Conservation (phyloP, 2,888 invertebrate species). For the Graphium colonna region DNA sequence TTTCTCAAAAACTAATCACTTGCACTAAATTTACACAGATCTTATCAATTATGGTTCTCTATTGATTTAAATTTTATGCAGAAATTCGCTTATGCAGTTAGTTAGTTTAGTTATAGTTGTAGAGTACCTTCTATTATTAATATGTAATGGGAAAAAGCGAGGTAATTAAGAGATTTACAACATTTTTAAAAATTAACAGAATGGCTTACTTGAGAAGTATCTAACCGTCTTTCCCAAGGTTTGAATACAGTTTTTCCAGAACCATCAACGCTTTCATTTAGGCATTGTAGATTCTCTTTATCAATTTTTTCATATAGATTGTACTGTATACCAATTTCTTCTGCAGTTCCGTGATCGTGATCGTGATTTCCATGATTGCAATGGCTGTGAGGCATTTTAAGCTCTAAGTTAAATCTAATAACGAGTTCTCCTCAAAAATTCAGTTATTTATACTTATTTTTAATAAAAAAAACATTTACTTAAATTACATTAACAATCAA, state of each 20-base stretch:
- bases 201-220: conserved; percentile 86
- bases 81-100: too few species aligned
- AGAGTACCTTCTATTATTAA: too few species aligned
- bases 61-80: too few species aligned
- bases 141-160: too few species aligned
- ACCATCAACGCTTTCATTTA: conserved; percentile 93
- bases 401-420: not conserved
- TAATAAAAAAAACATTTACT: not conserved
- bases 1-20: too few species aligned
- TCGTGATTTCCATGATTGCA: conserved; percentile 64
- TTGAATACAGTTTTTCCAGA: conserved; percentile 95
- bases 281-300: conserved; percentile 90
- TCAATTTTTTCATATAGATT: conserved; percentile 95
- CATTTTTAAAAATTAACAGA: too few species aligned
- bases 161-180: too few species aligned
- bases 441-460: not conserved
- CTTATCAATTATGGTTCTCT: too few species aligned
- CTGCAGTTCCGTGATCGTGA: conserved; percentile 81
- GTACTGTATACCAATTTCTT: conserved; percentile 88
- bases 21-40: too few species aligned
- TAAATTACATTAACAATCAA: not conserved
- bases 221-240: conserved; percentile 92
- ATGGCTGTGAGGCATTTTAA: conserved; percentile 78
- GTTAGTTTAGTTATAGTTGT: too few species aligned
- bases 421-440: not conserved